Evolutionary conservation across 2,797 vertebrate species (phyloP).

Genomic region (Agapornis canus): DNA sequence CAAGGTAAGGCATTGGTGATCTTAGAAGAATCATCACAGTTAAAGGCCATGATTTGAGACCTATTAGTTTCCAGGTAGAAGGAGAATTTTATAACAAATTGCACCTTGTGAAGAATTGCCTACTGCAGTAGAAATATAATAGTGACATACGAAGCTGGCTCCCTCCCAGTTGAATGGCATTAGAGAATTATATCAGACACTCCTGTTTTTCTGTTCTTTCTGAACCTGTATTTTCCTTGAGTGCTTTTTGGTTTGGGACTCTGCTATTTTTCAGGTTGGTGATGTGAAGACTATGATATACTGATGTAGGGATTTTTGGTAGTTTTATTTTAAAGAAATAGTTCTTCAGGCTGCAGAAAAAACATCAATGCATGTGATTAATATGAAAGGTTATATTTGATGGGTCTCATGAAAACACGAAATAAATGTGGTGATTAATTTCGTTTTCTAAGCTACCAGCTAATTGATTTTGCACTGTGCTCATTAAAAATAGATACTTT

Average conservation of each 20-base stretch:
- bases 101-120: constrained; percentile 16
- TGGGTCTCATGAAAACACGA: constrained; percentile 34
- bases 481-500: constrained; percentile 83
- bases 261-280: background rate
- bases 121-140: constrained; percentile 1
- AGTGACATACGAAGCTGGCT: constrained; percentile 17
- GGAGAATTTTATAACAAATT: background rate
- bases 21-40: background rate
- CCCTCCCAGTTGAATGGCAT: constrained; percentile 12
- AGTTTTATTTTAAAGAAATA: constrained; percentile 19
- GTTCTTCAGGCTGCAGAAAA: background rate
- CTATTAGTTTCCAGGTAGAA: background rate
- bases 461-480: constrained; percentile 78
- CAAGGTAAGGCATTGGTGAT: background rate
- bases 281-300: background rate
- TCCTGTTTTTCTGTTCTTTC: constrained; percentile 6
- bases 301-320: background rate
- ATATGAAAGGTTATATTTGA: constrained; percentile 36
- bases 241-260: background rate
- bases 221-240: constrained; percentile 31
- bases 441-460: constrained; percentile 56
- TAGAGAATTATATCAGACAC: constrained; percentile 19
- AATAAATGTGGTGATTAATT: constrained; percentile 75
- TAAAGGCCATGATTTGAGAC: background rate
- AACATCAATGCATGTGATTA: background rate